phyloP scores from a whole-genome alignment of 2,888 invertebrate species.

The Tanytarsus gracilentus region DNA sequence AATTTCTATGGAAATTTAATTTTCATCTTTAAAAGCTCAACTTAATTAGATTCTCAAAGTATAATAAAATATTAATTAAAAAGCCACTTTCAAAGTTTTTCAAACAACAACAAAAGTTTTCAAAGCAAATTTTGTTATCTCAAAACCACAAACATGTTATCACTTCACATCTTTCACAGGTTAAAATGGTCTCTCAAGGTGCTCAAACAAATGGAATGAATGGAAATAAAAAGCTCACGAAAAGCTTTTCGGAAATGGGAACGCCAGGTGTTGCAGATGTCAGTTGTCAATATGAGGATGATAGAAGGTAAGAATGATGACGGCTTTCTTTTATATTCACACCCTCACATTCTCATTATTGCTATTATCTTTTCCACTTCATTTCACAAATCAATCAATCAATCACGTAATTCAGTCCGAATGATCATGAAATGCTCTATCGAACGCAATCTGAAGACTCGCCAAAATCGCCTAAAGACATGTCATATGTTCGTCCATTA shows the following conservation, averaged over 20 bases:
- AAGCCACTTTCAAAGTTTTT: no score
- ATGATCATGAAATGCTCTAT: slow-evolving; percentile 66
- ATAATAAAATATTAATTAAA: no score
- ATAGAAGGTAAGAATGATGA: slow-evolving; percentile 15
- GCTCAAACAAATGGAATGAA: slow-evolving; percentile 80
- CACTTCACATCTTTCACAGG: slow-evolving; percentile 44
- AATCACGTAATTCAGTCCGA: slow-evolving; percentile 31
- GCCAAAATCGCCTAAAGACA: slow-evolving; percentile 49
- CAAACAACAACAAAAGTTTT: no score
- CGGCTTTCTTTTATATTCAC: not conserved
- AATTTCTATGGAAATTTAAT: no score
- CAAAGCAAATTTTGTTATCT: no score
- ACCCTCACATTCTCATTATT: not conserved
- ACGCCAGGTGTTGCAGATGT: slow-evolving; percentile 41
- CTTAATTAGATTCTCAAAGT: no score
- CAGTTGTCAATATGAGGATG: slow-evolving; percentile 31
- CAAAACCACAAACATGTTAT: no score
- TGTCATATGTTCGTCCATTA: slow-evolving; percentile 17
- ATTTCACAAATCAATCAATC: not conserved
- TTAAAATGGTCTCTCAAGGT: slow-evolving; percentile 82
- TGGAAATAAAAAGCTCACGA: slow-evolving; percentile 68
- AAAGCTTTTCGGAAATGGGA: slow-evolving; percentile 74
- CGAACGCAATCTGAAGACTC: slow-evolving; percentile 81
- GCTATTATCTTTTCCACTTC: not conserved
- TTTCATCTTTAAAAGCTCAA: no score